Evolutionary conservation across 2,888 invertebrate genomes (phyloP).

Genomic region (Gibbula magus): DNA sequence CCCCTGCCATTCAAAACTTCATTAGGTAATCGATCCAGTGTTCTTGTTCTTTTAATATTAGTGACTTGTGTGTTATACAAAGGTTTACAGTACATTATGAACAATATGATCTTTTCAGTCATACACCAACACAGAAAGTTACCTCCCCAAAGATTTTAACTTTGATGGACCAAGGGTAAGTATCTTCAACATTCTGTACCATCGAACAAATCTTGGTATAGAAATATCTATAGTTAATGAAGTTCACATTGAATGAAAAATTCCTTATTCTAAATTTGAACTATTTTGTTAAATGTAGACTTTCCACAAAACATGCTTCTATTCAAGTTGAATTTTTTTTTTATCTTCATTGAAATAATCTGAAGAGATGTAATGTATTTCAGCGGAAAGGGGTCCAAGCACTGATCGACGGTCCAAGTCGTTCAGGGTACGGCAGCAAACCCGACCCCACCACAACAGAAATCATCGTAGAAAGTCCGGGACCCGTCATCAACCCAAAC

Average conservation of each 20-base stretch:
- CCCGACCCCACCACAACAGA: conserved; percentile 44
- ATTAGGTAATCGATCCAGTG: too few species aligned
- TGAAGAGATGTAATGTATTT: neutral
- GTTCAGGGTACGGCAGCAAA: conserved; percentile 25
- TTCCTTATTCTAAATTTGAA: neutral
- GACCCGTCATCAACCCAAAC: conserved; percentile 65
- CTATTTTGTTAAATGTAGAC: neutral
- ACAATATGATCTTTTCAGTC: conserved; percentile 58
- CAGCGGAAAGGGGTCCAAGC: conserved; percentile 51
- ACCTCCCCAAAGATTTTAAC: conserved; percentile 71
- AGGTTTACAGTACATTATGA: too few species aligned
- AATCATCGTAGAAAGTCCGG: conserved; percentile 68
- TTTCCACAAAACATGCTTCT: neutral
- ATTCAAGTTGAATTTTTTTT: neutral
- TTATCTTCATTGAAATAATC: neutral
- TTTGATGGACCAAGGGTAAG: conserved; percentile 60
- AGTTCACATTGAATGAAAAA: neutral
- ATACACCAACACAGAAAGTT: conserved; percentile 68
- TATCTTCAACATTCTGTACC: neutral
- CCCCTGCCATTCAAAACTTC: too few species aligned
- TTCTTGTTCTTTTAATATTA: too few species aligned
- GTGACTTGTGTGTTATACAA: too few species aligned
- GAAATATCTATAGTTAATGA: neutral
- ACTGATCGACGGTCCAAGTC: conserved; percentile 16
- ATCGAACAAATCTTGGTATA: neutral